These are phyloP conservation scores for Tanypteryx hageni DNA, from an alignment of 2,888 invertebrate genomes.

Conservation along the genomic window DNA sequence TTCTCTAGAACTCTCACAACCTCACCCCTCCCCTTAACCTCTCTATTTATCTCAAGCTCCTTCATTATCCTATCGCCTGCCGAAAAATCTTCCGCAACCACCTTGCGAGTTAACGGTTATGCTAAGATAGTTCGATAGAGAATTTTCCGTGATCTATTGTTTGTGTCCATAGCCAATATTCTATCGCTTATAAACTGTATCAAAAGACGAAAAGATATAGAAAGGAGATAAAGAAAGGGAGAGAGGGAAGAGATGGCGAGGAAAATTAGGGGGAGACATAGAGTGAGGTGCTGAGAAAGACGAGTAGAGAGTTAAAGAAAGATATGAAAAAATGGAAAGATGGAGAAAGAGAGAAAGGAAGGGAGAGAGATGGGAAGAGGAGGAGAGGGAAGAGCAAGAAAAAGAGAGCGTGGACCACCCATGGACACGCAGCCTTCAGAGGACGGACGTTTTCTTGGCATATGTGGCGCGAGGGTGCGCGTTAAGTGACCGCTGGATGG, in stretches of 20 bases:
- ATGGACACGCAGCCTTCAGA: constrained; percentile 18
- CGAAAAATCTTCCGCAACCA: neutral
- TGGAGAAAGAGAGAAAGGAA: neutral
- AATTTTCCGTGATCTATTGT: too few species aligned
- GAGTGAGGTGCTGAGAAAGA: neutral
- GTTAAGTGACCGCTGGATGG: constrained; percentile 19
- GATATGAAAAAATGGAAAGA: neutral
- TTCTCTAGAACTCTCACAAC: neutral
- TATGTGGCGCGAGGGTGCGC: constrained; percentile 19
- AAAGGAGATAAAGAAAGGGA: neutral
- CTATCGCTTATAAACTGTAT: neutral
- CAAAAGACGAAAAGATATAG: neutral
- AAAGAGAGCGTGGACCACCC: constrained; percentile 8
- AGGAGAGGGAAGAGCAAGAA: neutral
- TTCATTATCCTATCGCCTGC: neutral
- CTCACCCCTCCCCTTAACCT: neutral
- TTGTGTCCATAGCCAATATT: too few species aligned
- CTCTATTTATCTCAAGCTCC: neutral
- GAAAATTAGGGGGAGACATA: neutral
- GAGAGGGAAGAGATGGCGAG: neutral
- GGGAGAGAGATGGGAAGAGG: neutral
- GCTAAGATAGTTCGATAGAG: too few species aligned
- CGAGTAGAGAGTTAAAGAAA: neutral
- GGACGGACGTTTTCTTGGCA: constrained; percentile 19
- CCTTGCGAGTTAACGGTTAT: neutral